Conservation (phyloP, 2,113 vertebrate genomes). For the Peucedramus taeniatus region DNA sequence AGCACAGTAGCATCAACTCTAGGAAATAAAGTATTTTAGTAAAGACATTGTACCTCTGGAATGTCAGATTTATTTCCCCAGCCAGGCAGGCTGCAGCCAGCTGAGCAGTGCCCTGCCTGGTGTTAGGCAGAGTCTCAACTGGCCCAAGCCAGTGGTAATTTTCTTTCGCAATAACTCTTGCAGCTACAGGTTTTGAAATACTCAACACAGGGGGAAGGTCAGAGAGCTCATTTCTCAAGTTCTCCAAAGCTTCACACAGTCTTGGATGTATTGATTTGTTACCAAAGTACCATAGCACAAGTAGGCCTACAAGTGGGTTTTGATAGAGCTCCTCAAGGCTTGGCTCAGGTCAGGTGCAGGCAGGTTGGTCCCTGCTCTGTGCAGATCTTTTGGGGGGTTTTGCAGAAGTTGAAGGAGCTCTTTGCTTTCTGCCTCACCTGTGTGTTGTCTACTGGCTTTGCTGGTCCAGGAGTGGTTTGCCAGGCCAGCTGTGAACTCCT, state of each 20-base stretch:
- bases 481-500: background rate
- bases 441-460: constrained; percentile 43
- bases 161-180: background rate
- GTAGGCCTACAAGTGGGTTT: background rate
- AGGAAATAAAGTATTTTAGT: background rate
- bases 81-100: background rate
- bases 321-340: background rate
- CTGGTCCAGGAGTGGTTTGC: constrained; percentile 29
- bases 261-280: background rate
- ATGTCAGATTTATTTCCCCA: background rate
- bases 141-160: background rate
- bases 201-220: background rate
- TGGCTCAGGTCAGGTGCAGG: background rate
- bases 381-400: background rate
- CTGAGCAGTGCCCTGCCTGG: background rate
- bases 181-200: constrained; percentile 10
- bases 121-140: background rate
- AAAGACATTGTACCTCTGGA: background rate
- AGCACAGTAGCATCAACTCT: background rate
- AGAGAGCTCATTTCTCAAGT: background rate
- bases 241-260: background rate
- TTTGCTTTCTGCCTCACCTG: constrained; percentile 49
- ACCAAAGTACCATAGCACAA: background rate
- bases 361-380: background rate
- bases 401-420: background rate